Conservation (phyloP, 2,797 vertebrate species). For the Gadopsis marmoratus region DNA sequence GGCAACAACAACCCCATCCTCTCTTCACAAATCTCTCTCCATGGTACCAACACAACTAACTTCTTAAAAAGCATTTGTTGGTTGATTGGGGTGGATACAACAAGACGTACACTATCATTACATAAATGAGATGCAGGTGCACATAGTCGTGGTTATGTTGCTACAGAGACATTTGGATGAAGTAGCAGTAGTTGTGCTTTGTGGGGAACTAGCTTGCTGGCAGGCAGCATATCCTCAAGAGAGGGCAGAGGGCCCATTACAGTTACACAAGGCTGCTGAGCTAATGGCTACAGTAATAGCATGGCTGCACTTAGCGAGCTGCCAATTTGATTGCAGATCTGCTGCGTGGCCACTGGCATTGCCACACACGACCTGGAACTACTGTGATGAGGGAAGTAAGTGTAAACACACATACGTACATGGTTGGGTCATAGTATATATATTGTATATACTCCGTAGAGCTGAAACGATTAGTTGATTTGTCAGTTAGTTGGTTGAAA, state of each 20-base stretch:
- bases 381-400: slow-evolving; percentile 8
- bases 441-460: neutral
- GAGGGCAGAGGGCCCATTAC: slow-evolving; percentile 62
- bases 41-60: slow-evolving; percentile 24
- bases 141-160: slow-evolving; percentile 7
- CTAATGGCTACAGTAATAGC: slow-evolving; percentile 75
- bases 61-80: slow-evolving; percentile 43
- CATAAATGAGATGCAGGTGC: slow-evolving; percentile 72
- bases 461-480: neutral
- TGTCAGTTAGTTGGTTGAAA: neutral
- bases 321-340: slow-evolving; percentile 66
- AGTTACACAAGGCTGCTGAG: slow-evolving; percentile 65
- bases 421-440: neutral
- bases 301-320: slow-evolving; percentile 60
- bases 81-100: slow-evolving; percentile 26
- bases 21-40: slow-evolving; percentile 16
- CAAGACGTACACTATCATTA: slow-evolving; percentile 33
- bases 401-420: slow-evolving; percentile 23
- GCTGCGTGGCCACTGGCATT: slow-evolving; percentile 48
- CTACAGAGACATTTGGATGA: slow-evolving; percentile 32
- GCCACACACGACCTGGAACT: slow-evolving; percentile 33
- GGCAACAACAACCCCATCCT: neutral
- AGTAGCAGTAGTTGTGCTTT: slow-evolving; percentile 43
- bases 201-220: slow-evolving; percentile 36
- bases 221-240: slow-evolving; percentile 55